Base-by-base conservation (phyloP, 2,888 invertebrate genomes). In the Cylloceria caligata region DNA sequence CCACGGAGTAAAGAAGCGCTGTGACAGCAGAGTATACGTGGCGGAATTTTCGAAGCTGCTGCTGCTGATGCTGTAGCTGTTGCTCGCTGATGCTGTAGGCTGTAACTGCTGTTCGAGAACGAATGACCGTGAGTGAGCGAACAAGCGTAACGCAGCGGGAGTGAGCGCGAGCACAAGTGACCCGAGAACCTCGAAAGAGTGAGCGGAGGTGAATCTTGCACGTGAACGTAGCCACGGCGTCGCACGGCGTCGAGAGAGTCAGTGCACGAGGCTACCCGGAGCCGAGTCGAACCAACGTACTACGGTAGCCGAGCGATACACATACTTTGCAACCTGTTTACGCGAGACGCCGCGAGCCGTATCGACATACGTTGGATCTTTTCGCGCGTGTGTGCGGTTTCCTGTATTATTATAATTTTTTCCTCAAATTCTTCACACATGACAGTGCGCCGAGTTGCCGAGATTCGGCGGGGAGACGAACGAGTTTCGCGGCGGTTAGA, bases 311-410 rank as follows among this genome's bases (percentile, higher is more conserved):
- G 42, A 57, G 60, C 57, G 65, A 64, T 64, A 74, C 72, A 78
- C 57, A 67, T 76, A 77, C 74, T 76, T 67, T 71, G 81, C 85
- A 84, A 85, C 85, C 85, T 85, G 85, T 84, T 84, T 82, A 85
- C 83, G 79, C 74, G 82, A 83, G 84, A 86, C 84, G 83, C 85
- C 82, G 77, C 47, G 60, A 76, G 30, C 72, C 65, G 36, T 16
- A 30, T 71, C 71, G 71, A 19, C 45, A 9, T 72, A 34, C 60
- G 71, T 60, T 30, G 34, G 16, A 2, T 57, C 7, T 27, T 16
- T 1, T n/a, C 57, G 7, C 57, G 57, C 4, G 27, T 57, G 6
- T 57, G 13, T 55, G 13, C 27, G 27, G 5, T 39, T 55, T 27
- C 3, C 19, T 55, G 5, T 34, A 19, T 45, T 16, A 16, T 16